phyloP scores from a whole-genome alignment of 1,140 invertebrate species.

The Saccostrea echinata region DNA sequence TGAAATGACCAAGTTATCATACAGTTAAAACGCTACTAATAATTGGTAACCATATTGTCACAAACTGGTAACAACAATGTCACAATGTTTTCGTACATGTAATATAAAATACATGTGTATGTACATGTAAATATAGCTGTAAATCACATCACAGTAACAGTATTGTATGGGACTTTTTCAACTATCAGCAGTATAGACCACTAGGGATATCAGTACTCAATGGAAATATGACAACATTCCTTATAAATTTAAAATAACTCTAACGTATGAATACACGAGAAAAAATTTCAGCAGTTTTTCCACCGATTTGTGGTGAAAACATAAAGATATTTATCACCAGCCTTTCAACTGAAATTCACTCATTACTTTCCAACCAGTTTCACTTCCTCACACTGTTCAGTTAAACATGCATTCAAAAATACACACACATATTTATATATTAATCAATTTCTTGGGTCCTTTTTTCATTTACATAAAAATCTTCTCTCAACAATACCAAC shows the following conservation, averaged over 20 bases:
- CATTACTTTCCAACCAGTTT: background rate
- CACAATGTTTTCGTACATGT: background rate
- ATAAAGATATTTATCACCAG: background rate
- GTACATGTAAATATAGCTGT: too few species aligned
- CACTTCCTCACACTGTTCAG: background rate
- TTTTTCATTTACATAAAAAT: too few species aligned
- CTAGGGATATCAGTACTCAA: background rate
- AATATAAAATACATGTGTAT: too few species aligned
- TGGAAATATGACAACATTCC: background rate
- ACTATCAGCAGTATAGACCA: conserved; percentile 4
- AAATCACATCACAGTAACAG: background rate
- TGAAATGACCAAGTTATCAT: too few species aligned
- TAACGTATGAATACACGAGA: background rate
- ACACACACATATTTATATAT: too few species aligned
- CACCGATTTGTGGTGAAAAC: background rate
- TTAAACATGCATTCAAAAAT: too few species aligned
- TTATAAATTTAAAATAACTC: background rate
- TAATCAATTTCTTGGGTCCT: too few species aligned
- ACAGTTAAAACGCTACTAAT: too few species aligned
- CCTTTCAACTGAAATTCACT: background rate
- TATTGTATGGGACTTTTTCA: background rate
- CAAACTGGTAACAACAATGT: too few species aligned
- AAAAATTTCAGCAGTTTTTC: conserved; percentile 21
- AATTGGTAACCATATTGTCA: too few species aligned
- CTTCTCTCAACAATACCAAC: too few species aligned